A percentile compares a stretch with the other conserved stretches of the same genome.
Conservation (phyloP, 1,140 invertebrate genomes). For the Chrysopa pallens region DNA sequence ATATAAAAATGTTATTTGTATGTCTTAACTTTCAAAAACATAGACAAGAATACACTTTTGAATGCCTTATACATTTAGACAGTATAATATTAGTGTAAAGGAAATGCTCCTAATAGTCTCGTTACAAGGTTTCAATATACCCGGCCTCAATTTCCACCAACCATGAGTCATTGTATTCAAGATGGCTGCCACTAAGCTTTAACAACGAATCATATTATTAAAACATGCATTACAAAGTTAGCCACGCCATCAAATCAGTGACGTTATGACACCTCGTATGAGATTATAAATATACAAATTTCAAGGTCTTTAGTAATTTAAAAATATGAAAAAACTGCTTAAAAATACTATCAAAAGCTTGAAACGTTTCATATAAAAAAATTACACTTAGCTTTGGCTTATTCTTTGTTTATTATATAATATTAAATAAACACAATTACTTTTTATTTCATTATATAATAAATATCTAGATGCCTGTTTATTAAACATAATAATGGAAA, state of each 20-base stretch:
- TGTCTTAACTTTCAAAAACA: background rate
- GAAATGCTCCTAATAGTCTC: background rate
- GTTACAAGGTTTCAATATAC: background rate
- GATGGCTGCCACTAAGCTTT: background rate
- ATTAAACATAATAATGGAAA: background rate
- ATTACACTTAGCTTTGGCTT: background rate
- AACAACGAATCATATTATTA: background rate
- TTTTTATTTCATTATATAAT: background rate
- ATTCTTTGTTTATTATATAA: background rate
- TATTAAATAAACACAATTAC: background rate
- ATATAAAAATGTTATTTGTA: background rate
- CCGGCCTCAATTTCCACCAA: background rate
- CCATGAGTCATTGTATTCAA: background rate
- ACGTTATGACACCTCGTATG: background rate
- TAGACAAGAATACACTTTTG: background rate
- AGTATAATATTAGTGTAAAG: background rate
- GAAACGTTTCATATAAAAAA: background rate
- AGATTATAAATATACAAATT: background rate
- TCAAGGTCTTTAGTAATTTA: background rate
- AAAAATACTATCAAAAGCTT: background rate
- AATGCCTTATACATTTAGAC: background rate
- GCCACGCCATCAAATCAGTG: background rate
- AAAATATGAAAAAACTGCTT: background rate
- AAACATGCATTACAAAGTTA: background rate
- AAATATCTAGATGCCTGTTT: background rate